Evolutionary conservation across 2,113 vertebrate species (phyloP).

Genomic region (Hemicordylus capensis): DNA sequence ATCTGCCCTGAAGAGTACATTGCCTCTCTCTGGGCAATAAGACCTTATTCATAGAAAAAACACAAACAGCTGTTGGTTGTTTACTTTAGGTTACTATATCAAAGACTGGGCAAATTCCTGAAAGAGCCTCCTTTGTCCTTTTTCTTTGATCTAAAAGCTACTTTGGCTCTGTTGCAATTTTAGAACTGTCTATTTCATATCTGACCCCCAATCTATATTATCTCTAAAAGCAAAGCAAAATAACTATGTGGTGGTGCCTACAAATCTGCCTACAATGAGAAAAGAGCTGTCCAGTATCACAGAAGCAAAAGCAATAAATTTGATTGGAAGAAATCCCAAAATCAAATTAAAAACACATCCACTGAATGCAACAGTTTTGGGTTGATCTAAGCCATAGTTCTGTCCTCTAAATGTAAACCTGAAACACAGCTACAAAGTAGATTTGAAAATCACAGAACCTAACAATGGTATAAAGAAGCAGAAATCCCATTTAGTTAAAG

Average conservation of each 20-base stretch:
- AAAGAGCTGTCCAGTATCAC: neutral
- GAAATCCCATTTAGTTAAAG: conserved; percentile 32
- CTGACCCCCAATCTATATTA: neutral
- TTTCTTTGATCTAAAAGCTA: neutral
- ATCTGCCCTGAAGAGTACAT: too few relatives aligned
- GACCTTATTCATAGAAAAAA: neutral
- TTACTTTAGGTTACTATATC: neutral
- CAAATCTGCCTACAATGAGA: neutral
- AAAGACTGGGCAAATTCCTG: neutral
- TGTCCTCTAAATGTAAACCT: neutral
- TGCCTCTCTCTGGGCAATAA: neutral
- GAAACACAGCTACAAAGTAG: neutral
- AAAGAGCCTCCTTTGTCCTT: neutral
- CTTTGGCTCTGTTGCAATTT: too few relatives aligned
- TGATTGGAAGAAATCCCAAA: neutral
- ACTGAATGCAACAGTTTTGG: neutral
- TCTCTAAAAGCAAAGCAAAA: neutral
- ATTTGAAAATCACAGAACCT: neutral
- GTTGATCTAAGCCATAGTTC: neutral
- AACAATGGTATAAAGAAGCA: neutral
- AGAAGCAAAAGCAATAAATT: neutral
- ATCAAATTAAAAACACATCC: neutral
- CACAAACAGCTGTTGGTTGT: neutral
- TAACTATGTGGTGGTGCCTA: neutral
- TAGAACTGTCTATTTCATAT: neutral